Evolutionary conservation across 2,888 invertebrate genomes (phyloP).

Genomic region (Gryllus longicercus): DNA sequence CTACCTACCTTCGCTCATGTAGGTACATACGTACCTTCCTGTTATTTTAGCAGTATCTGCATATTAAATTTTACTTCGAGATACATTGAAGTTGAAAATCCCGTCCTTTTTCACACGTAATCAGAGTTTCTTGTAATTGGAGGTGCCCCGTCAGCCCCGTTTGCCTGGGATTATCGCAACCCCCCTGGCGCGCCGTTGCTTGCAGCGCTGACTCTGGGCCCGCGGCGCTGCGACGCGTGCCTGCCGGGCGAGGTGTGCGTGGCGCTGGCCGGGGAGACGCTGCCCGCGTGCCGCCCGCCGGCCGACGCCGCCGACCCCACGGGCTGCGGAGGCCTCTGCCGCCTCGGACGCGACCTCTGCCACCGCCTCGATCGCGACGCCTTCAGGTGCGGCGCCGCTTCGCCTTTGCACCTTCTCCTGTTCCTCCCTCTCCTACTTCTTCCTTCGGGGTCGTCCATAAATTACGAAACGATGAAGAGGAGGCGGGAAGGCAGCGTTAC

Average conservation of each 20-base stretch:
- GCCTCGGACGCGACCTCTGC: constrained; percentile 61
- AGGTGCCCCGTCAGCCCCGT: too few relatives aligned
- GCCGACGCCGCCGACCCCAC: constrained; percentile 58
- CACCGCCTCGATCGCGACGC: constrained; percentile 56
- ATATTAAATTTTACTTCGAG: too few relatives aligned
- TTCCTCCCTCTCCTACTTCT: not conserved
- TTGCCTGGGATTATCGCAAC: too few relatives aligned
- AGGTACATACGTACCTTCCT: too few relatives aligned
- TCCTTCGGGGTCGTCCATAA: too few relatives aligned
- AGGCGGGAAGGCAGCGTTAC: too few relatives aligned
- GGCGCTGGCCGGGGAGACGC: constrained; percentile 58
- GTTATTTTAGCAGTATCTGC: too few relatives aligned
- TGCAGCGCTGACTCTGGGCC: constrained; percentile 4
- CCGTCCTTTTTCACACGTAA: too few relatives aligned
- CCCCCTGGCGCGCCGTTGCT: not conserved
- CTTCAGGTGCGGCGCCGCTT: constrained; percentile 43
- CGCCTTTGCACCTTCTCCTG: constrained; percentile 19
- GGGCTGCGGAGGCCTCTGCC: constrained; percentile 65
- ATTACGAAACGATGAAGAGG: too few relatives aligned
- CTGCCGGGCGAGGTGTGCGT: constrained; percentile 60
- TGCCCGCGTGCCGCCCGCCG: constrained; percentile 55
- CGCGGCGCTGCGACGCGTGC: constrained; percentile 53
- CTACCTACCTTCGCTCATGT: too few relatives aligned
- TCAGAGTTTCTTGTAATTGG: too few relatives aligned
- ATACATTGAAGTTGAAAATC: too few relatives aligned